These are phyloP conservation scores for Tinea trinotella DNA, from an alignment of 2,888 invertebrate genomes.

Conservation along the genomic window DNA sequence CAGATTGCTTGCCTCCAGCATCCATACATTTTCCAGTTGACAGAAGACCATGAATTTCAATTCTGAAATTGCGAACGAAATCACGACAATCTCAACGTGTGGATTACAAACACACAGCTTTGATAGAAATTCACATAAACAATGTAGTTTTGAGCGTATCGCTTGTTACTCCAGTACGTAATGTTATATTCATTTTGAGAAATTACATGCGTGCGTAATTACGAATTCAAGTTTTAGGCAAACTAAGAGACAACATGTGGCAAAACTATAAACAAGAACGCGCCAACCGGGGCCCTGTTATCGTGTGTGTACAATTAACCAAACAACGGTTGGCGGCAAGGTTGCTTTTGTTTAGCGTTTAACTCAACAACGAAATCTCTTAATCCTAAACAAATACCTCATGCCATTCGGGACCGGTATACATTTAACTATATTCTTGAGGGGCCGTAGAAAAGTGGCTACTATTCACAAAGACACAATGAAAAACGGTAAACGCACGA, in stretches of 20 bases:
- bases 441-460: conserved; percentile 36
- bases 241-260: conserved; percentile 15
- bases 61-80: conserved; percentile 12
- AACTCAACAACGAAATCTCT: conserved; percentile 54
- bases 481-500: conserved; percentile 62
- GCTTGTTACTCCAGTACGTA: not conserved
- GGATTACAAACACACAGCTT: not conserved
- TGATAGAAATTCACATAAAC: conserved; percentile 1
- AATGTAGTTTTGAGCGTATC: not conserved
- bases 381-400: conserved; percentile 68
- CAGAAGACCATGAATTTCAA: conserved; percentile 12
- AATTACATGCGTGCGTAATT: conserved; percentile 7
- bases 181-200: not conserved
- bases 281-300: conserved; percentile 34
- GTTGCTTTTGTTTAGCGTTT: conserved; percentile 60
- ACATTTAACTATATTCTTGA: conserved; percentile 36
- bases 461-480: conserved; percentile 48
- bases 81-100: not conserved
- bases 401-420: conserved; percentile 33
- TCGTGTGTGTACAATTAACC: conserved; percentile 62
- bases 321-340: conserved; percentile 59
- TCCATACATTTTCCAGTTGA: conserved; percentile 10
- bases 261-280: conserved; percentile 10
- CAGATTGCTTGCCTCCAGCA: conserved; percentile 16
- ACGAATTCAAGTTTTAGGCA: conserved; percentile 2